These are phyloP conservation scores for Peromyscus eremicus DNA, from an alignment of 2,797 vertebrate species.

Conservation along the genomic window DNA sequence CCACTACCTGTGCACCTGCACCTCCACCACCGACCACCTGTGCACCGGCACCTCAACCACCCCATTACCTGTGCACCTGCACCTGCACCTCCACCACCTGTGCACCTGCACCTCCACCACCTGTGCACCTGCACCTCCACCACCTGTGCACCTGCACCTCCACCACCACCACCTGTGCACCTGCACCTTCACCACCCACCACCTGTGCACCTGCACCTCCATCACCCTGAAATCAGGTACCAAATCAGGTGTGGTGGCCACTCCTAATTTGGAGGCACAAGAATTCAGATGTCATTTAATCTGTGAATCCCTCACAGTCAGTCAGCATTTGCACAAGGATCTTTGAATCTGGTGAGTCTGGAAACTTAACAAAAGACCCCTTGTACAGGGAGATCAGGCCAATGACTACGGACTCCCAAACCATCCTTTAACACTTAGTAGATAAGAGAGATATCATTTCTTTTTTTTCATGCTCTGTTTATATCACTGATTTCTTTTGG, in stretches of 20 bases:
- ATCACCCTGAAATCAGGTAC: neutral
- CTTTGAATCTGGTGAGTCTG: neutral
- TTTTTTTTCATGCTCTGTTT: neutral
- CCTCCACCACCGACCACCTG: too few relatives aligned
- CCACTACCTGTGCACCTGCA: too few relatives aligned
- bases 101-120: too few relatives aligned
- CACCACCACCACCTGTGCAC: neutral
- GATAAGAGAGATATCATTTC: conserved; percentile 29
- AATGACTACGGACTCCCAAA: conserved; percentile 33
- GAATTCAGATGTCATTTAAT: conserved; percentile 35
- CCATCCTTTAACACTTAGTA: conserved; percentile 55
- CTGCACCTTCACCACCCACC: neutral
- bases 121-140: too few relatives aligned
- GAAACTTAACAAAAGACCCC: conserved; percentile 18
- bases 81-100: too few relatives aligned
- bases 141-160: too few relatives aligned
- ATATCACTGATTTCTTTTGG: neutral
- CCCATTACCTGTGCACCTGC: too few relatives aligned
- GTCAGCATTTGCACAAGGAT: neutral
- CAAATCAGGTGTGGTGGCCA: neutral
- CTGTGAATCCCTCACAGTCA: conserved; percentile 1
- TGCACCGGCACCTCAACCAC: too few relatives aligned
- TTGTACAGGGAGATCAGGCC: conserved; percentile 62
- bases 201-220: neutral
- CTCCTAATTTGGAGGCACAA: neutral